Evolutionary conservation across 1,140 invertebrate genomes (phyloP), one percentile per base, ranked within the genome.

Genomic region (Atopsyche davidsoni): DNA sequence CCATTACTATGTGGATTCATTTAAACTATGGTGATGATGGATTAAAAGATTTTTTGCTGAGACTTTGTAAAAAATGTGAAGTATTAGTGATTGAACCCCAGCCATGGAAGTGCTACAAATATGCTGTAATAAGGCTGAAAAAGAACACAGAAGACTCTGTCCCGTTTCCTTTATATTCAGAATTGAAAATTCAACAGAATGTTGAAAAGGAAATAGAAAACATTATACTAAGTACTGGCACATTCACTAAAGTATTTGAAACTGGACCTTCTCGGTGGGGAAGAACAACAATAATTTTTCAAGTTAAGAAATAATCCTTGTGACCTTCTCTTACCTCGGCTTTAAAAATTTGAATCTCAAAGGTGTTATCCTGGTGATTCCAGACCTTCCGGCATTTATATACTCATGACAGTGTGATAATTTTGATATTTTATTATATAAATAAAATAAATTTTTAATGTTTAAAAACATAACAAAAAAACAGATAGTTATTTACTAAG

Each of bases 1-100:
- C 87, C 13, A 77, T 89, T 10, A 87, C 86, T 11, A 89, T 91
- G 86, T 91, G 88, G 88, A 86, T 91, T 56, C 88, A 91, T 66
- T 61, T 91, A 18, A 90, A 90, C 64, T 69, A 84, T 67, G 85
- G 87, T 10, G 88, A 91, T 73, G 63, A 68, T 3, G 86, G 83
- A 1, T 63, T 89, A 11, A 60, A 69, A 40, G 45, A 64, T 4
- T 85, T 85, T 66, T 64, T 89, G 7, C 52, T 67, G 11, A 71
- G 72, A 14, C 64, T 85, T 2, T 77, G 76, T 38, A 48, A 62
- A 14, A 49, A 76, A 7, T 64, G 78, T 1, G 69, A 77, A 28
- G 68, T 79, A 25, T 61, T 90, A 6, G 71, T 90, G 1, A 72
- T 91, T 46, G 88, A 91, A 66, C 86, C 87, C 2, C 88, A 91